phyloP scores from a whole-genome alignment of 2,113 vertebrate genomes.

The Cephalopterus ornatus region DNA sequence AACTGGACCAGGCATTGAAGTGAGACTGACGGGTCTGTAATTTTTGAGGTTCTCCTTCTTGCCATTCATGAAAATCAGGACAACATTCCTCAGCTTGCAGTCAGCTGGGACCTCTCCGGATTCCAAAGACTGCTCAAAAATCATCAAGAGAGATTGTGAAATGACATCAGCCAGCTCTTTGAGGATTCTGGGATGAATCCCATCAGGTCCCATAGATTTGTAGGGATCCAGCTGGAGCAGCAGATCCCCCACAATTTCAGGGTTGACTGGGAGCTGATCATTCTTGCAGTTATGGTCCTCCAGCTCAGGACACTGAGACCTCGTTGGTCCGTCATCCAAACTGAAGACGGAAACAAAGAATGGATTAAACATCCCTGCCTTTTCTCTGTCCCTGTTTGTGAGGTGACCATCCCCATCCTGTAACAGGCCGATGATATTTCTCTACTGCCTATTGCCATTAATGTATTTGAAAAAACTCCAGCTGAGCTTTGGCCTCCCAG shows the following conservation, averaged over 20 bases:
- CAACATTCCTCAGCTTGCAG: background rate
- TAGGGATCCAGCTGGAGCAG: background rate
- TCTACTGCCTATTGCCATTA: background rate
- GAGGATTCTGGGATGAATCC: background rate
- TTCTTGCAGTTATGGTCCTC: background rate
- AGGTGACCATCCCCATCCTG: no score
- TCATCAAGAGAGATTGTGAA: background rate
- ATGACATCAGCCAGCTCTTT: background rate
- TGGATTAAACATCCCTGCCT: no score
- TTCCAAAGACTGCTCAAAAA: background rate
- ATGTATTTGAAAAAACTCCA: background rate
- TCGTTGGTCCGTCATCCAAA: background rate
- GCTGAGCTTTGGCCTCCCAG: no score
- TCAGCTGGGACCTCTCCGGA: background rate
- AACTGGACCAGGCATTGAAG: background rate
- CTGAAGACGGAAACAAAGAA: background rate
- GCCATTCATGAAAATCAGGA: background rate
- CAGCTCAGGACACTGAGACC: background rate
- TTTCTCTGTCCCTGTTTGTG: no score
- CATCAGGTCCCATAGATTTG: background rate
- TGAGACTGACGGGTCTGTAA: background rate
- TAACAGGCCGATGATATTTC: background rate
- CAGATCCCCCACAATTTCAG: background rate
- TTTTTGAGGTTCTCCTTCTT: background rate
- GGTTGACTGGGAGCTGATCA: background rate